A percentile compares a stretch with the other conserved stretches of the same genome.
Evolutionary conservation across 2,797 vertebrate species (phyloP).

Genomic region (Gymnothorax reevesii): DNA sequence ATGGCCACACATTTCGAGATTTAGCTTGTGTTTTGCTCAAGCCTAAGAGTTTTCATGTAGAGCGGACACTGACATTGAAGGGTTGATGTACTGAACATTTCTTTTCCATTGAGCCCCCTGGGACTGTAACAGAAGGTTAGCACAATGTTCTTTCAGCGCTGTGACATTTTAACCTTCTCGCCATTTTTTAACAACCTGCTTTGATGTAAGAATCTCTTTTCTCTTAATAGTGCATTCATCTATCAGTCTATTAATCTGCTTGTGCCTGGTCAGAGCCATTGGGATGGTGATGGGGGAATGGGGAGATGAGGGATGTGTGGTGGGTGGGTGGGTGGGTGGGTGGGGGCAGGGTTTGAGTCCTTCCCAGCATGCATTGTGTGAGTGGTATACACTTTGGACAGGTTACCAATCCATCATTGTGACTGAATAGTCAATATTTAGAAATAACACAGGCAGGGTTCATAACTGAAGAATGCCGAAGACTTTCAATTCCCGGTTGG

Average conservation of each 20-base stretch:
- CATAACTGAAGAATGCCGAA: neutral
- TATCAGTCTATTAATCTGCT: no score
- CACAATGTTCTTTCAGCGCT: constrained; percentile 3
- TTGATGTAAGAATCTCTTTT: neutral
- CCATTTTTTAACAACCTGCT: neutral
- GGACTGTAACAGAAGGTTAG: neutral
- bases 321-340: no score
- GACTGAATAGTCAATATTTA: neutral
- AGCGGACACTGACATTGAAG: constrained; percentile 32
- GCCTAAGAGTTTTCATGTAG: constrained; percentile 24
- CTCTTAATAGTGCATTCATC: neutral
- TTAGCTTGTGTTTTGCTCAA: constrained; percentile 64
- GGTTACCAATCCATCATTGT: no score
- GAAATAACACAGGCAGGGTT: neutral
- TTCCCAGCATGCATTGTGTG: no score
- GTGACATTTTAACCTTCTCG: constrained; percentile 22
- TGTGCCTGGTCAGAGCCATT: no score
- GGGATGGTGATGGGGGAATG: no score
- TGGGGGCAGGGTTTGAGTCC: no score
- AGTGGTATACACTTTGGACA: no score
- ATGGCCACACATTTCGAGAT: constrained; percentile 60
- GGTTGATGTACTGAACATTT: constrained; percentile 51
- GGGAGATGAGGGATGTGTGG: no score
- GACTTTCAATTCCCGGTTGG: neutral
- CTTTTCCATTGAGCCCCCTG: constrained; percentile 46